Evolutionary conservation across 2,113 vertebrate genomes (phyloP).

Genomic region (Melanerpes formicivorus): DNA sequence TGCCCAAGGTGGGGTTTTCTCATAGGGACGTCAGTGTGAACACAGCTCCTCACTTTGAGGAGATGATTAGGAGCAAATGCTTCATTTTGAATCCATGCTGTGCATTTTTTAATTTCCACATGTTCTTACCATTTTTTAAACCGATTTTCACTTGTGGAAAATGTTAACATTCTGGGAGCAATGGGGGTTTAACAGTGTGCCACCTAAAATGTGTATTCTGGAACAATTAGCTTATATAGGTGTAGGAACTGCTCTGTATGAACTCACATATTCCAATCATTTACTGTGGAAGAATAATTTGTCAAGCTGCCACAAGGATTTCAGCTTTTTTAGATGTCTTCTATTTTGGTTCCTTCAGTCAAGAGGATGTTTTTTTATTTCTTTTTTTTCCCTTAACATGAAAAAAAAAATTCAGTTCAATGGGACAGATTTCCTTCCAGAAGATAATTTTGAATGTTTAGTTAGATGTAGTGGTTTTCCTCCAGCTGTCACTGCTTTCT

Average conservation of each 20-base stretch:
- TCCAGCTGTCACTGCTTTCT: conserved; percentile 56
- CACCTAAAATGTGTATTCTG: neutral
- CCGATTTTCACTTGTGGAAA: neutral
- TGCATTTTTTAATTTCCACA: neutral
- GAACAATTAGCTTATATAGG: neutral
- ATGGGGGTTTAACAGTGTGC: neutral
- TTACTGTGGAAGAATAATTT: neutral
- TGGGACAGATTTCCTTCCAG: conserved; percentile 57
- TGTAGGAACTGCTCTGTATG: neutral
- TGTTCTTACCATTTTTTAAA: neutral
- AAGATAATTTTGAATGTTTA: conserved; percentile 51
- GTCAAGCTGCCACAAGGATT: conserved; percentile 13
- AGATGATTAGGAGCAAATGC: neutral
- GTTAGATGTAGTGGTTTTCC: conserved; percentile 30
- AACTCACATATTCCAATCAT: neutral
- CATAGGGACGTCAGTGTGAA: rapidly evolving
- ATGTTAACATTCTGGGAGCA: neutral
- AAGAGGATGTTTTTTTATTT: neutral
- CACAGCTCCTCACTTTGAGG: rapidly evolving
- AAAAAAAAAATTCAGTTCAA: conserved; percentile 22
- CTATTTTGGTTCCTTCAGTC: conserved; percentile 42
- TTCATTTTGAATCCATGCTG: neutral
- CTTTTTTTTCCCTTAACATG: neutral
- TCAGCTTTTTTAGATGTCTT: conserved; percentile 2
- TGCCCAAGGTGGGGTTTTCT: neutral